Conservation (phyloP, 2,888 invertebrate species). For the Azorinus chamasolen region DNA sequence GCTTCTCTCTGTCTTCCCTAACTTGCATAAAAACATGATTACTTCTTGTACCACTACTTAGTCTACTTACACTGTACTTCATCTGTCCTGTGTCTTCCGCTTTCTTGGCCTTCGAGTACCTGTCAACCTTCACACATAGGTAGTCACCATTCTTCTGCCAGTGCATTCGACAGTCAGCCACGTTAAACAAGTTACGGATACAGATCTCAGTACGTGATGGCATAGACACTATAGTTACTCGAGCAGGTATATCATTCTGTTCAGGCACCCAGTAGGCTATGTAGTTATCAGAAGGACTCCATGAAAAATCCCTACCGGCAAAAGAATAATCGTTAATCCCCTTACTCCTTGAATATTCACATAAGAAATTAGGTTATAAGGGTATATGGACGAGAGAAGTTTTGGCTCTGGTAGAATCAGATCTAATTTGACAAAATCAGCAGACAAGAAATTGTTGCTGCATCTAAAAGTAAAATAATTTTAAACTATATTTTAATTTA, state of each 20-base stretch:
- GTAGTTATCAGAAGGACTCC: slow-evolving; percentile 99
- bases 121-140: slow-evolving; percentile 97
- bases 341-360: no score
- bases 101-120: slow-evolving; percentile 96
- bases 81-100: slow-evolving; percentile 93
- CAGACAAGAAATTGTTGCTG: no score
- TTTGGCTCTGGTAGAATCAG: no score
- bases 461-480: no score
- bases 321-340: no score
- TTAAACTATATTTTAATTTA: no score
- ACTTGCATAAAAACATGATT: no score
- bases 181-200: slow-evolving; percentile 98
- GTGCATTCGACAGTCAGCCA: slow-evolving; percentile 99
- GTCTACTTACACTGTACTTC: slow-evolving; percentile 93
- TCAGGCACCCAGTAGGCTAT: slow-evolving; percentile 99
- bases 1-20: no score
- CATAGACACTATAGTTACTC: slow-evolving; percentile 96
- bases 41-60: no score
- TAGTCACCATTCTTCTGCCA: slow-evolving; percentile 99
- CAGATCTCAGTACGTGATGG: slow-evolving; percentile 90
- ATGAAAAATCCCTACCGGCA: slow-evolving; percentile 93
- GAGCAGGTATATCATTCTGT: slow-evolving; percentile 96
- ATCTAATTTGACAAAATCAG: no score
- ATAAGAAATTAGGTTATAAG: no score
- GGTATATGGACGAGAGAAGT: no score